Evolutionary conservation across 1,140 invertebrate species (phyloP), one percentile per base, ranked within the genome.

Genomic region (Leucophenga varia): DNA sequence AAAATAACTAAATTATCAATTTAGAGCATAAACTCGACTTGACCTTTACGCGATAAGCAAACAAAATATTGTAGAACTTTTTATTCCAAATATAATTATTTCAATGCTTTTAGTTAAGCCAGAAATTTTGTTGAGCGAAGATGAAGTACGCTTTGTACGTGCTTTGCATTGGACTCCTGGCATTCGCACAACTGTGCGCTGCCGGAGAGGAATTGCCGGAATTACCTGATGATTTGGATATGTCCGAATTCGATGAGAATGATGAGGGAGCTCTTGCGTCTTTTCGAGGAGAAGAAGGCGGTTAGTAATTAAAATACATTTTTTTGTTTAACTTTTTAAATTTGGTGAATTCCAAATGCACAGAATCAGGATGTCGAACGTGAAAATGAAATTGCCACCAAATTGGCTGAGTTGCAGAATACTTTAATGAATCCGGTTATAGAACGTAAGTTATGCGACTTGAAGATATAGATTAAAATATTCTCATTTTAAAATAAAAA

Each of bases 251-350:
- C 10, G 64, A 72, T 32, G 72, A 74, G 5, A 54, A 58, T 36
- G 72, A 72, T 21, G 73, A 75, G 43, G n/a, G 64, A 70, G 45
- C 57, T 59, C n/a, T 30, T 75, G 38, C 47, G 40, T 2, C 38
- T 70, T 45, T 57, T 75, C 0, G 73, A 75, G 42, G 57, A 73
- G 43, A 75, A 73, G 45, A 52, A 47, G 20, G 50, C 54, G 50
- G 73, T 74, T 39, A 47, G 57, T 50, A 6, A 25, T 10, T 10
- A 37, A 12, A 18, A 18, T n/a, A n/a, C n/a, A n/a, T n/a, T n/a
- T n/a, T n/a, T n/a, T n/a, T n/a, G n/a, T n/a, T n/a, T n/a, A n/a
- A n/a, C n/a, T n/a, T n/a, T n/a, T n/a, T n/a, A n/a, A n/a, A n/a
- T n/a, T n/a, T n/a, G n/a, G n/a, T n/a, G n/a, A n/a, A n/a, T n/a